Percentiles rank a stretch among this genome's conserved stretches.
phyloP scores from a whole-genome alignment of 64 coral and sea anemone species.

The Montipora sp. region DNA sequence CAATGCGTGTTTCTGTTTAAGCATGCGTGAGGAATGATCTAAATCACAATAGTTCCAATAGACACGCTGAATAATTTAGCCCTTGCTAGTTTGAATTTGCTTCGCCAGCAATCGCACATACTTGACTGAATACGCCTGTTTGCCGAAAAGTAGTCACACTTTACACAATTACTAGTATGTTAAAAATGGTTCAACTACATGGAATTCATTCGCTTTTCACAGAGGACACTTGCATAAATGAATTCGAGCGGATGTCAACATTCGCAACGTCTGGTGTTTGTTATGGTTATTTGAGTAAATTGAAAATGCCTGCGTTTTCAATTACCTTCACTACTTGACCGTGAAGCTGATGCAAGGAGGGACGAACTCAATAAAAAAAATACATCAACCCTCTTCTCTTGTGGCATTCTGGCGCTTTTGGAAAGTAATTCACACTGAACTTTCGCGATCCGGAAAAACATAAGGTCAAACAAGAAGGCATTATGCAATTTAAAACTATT shows the following conservation, averaged over 20 bases:
- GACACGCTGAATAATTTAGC: background rate
- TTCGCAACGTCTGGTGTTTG: conserved; percentile 41
- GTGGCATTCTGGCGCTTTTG: too few species aligned
- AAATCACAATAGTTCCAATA: background rate
- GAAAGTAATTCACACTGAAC: too few species aligned
- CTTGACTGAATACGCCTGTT: background rate
- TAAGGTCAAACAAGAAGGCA: background rate
- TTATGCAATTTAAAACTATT: background rate
- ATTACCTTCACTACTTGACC: background rate
- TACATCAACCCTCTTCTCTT: background rate
- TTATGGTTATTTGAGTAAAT: conserved; percentile 53
- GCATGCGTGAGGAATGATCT: conserved; percentile 35
- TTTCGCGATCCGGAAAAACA: background rate
- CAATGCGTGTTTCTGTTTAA: background rate
- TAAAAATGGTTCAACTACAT: background rate
- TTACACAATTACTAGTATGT: background rate
- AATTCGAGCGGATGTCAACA: conserved; percentile 47
- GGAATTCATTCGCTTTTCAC: background rate
- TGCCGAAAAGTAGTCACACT: background rate
- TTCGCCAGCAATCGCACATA: background rate
- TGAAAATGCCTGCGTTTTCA: conserved; percentile 54
- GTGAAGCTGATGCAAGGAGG: background rate
- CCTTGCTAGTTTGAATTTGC: background rate
- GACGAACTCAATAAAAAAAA: background rate
- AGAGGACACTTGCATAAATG: background rate